A percentile compares a stretch with the other conserved stretches of the same genome.
These are phyloP conservation scores for Hydra vulgaris DNA, from an alignment of 30 jellyfish, hydroid and myxozoan genomes.

Conservation along the genomic window DNA sequence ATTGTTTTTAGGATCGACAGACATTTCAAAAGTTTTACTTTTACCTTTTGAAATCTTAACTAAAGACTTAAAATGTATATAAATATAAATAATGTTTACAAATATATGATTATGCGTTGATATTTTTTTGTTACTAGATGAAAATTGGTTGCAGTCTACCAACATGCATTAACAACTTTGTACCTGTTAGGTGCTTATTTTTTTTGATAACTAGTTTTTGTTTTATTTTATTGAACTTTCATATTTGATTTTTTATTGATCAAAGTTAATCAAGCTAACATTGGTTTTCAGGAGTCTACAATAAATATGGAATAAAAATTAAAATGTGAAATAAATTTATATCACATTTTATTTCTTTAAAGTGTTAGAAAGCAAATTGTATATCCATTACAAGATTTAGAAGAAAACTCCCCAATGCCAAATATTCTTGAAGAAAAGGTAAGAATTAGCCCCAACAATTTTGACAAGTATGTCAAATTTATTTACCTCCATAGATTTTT, in stretches of 20 bases:
- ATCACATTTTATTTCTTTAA: background rate
- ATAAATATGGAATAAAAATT: no score
- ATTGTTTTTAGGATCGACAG: no score
- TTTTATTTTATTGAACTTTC: background rate
- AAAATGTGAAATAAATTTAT: background rate
- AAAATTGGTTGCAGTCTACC: conserved; percentile 33
- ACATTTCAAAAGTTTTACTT: no score
- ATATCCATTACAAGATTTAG: conserved; percentile 70
- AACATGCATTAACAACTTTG: conserved; percentile 72
- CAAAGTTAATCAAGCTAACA: no score
- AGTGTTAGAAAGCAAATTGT: conserved; percentile 79
- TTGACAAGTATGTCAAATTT: no score
- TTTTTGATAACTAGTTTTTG: background rate
- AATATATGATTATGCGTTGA: background rate
- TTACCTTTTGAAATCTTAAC: no score
- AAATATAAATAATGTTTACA: no score
- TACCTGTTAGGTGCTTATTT: conserved; percentile 68
- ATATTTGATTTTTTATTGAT: no score
- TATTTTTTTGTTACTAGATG: background rate
- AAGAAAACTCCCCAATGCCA: conserved; percentile 66
- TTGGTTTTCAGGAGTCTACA: no score
- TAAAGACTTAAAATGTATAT: no score
- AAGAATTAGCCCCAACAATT: no score
- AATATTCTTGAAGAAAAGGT: conserved; percentile 68
- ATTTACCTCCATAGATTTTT: background rate